Percentiles rank a stretch among this genome's conserved stretches.
These are phyloP conservation scores for Apantesis nais DNA, from an alignment of 2,888 invertebrate species.

Conservation along the genomic window DNA sequence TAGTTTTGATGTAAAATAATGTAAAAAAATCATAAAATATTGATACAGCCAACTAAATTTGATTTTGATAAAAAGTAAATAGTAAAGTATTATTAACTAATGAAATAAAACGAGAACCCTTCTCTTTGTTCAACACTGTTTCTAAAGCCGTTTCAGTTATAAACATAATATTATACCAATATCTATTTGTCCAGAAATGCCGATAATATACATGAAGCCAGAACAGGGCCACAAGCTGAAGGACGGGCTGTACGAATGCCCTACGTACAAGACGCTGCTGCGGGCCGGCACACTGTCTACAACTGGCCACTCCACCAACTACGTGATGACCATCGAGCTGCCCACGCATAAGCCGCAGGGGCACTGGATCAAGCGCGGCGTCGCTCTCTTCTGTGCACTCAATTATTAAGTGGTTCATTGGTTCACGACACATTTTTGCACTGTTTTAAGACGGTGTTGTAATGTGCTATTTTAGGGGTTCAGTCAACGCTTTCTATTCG, in stretches of 20 bases:
- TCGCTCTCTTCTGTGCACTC: conserved; percentile 91
- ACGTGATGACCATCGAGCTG: conserved; percentile 90
- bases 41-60: too few species aligned
- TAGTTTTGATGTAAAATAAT: too few species aligned
- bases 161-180: not conserved
- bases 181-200: conserved; percentile 85
- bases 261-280: conserved; percentile 92
- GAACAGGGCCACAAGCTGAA: conserved; percentile 86
- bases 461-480: not conserved
- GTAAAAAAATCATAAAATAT: too few species aligned
- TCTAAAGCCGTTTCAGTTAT: too few species aligned
- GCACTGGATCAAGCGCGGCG: conserved; percentile 92
- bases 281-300: conserved; percentile 91
- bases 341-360: conserved; percentile 87
- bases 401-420: conserved; percentile 63
- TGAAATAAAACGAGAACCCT: too few species aligned
- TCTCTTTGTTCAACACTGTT: too few species aligned
- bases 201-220: conserved; percentile 89
- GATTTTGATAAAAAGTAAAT: too few species aligned
- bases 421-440: not conserved
- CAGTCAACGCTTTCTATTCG: not conserved
- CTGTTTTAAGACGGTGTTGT: not conserved
- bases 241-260: conserved; percentile 87
- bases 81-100: too few species aligned
- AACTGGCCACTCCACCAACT: conserved; percentile 94